These are phyloP conservation scores for Crax fasciolata DNA, from an alignment of 2,797 vertebrate genomes.

Conservation along the genomic window DNA sequence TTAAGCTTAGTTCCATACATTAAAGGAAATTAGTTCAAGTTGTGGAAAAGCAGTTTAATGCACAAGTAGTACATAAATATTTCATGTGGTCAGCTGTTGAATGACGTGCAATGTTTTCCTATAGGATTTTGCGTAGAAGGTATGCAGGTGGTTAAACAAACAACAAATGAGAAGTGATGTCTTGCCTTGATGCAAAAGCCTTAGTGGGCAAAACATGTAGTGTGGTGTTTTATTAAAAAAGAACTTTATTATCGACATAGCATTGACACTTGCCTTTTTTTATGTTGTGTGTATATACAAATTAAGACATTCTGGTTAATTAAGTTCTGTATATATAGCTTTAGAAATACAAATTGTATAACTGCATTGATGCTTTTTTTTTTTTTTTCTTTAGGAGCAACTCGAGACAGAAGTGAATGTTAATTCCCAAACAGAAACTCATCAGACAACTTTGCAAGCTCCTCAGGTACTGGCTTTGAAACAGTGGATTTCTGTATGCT, in stretches of 20 bases:
- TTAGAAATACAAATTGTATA: background rate
- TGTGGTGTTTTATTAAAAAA: background rate
- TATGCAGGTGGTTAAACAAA: background rate
- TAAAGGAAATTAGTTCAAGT: background rate
- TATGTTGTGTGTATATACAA: background rate
- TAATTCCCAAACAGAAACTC: conserved; percentile 81
- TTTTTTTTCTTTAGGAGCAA: conserved; percentile 80
- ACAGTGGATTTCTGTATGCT: background rate
- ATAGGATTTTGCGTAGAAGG: background rate
- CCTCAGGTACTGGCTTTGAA: conserved; percentile 84
- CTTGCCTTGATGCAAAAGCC: background rate
- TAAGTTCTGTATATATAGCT: background rate
- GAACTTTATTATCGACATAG: background rate
- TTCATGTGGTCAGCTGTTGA: background rate
- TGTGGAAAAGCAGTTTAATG: background rate
- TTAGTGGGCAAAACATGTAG: background rate
- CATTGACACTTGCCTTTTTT: background rate
- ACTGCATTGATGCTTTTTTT: background rate
- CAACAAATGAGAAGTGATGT: background rate
- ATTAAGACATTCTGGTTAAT: background rate
- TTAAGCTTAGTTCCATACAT: background rate
- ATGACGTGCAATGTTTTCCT: background rate
- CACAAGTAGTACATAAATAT: background rate
- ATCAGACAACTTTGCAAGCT: conserved; percentile 82
- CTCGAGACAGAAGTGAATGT: conserved; percentile 82